Evolutionary conservation across 2,797 vertebrate species (phyloP), one percentile per base, ranked within the genome.

Genomic region (Mastacembelus armatus): DNA sequence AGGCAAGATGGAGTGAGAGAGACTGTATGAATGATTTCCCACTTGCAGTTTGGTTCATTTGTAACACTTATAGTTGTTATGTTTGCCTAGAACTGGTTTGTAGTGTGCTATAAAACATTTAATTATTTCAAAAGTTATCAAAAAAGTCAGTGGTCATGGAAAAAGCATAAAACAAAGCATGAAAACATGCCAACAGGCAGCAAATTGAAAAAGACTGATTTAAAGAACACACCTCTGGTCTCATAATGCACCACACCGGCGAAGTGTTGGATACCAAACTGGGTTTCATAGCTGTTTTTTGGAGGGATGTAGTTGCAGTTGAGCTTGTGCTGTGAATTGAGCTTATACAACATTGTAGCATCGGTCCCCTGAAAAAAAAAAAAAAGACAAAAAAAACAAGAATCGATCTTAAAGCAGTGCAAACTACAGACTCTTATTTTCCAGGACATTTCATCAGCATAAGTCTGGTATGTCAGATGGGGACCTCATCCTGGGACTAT

Each of bases 201-300:
- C 0, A 4, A 9, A 27, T 29, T 14, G 10, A 16, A 58, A 12
- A 19, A 42, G 3, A 10, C 14, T 0, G 40, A 49, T 24, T 10
- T 69, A 35, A 19, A 10, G 4, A 16, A 70, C 27, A 0, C 30
- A 98, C 98, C 98, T 96, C 93, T 96, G 47, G 95, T 96, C 90
- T 99, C 97, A 0, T 99, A 99, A 87, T 96, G 93, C 70, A 99
- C 98, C 1, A 98, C 84, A 0, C 98, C 98, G 19, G 97, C 98
- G 79, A 99, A 99, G 87, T 99, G 98, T 75, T 95, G 98, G 91
- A 99, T 97, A 2, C 97, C 98, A 86, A 99, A 99, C 87, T 96
- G 95, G 5, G 95, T 98, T 69, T 95, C 94, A 0, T 99, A 94
- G 87, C 89, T 95, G 86, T 97, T 97, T 86, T 96, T 98, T 0